These are phyloP conservation scores for Enteromius mattozi DNA, from an alignment of 2,797 vertebrate species.

Conservation along the genomic window DNA sequence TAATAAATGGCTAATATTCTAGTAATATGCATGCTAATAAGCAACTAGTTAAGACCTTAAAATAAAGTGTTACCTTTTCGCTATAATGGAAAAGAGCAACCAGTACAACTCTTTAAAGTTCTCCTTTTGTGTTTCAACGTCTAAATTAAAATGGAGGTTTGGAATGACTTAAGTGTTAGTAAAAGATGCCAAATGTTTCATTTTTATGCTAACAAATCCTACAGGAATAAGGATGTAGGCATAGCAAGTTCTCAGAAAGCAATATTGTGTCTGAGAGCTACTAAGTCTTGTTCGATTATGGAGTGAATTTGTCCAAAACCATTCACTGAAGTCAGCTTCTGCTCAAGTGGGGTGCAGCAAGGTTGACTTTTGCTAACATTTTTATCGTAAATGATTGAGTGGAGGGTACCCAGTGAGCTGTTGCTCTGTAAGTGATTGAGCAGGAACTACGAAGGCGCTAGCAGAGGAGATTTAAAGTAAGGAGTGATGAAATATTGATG, in stretches of 20 bases:
- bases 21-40: too few relatives aligned
- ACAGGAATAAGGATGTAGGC: not conserved
- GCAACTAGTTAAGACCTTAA: too few relatives aligned
- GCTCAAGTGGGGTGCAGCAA: not conserved
- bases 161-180: not conserved
- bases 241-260: not conserved
- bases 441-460: constrained; percentile 25
- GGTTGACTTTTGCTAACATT: constrained; percentile 21
- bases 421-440: constrained; percentile 35
- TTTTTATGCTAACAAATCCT: not conserved
- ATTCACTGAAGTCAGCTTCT: constrained; percentile 8
- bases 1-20: too few relatives aligned
- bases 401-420: constrained; percentile 2
- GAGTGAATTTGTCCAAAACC: constrained; percentile 1
- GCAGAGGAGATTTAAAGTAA: constrained; percentile 49
- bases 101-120: not conserved
- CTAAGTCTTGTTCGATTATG: not conserved
- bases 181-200: not conserved
- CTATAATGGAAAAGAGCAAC: not conserved
- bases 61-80: not conserved
- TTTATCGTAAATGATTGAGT: constrained; percentile 37
- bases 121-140: not conserved
- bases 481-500: constrained; percentile 66
- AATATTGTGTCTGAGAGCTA: not conserved
- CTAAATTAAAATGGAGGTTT: not conserved